A percentile compares a stretch with the other conserved stretches of the same genome.
phyloP scores from a whole-genome alignment of 2,797 vertebrate genomes.

The Myotis myotis region DNA sequence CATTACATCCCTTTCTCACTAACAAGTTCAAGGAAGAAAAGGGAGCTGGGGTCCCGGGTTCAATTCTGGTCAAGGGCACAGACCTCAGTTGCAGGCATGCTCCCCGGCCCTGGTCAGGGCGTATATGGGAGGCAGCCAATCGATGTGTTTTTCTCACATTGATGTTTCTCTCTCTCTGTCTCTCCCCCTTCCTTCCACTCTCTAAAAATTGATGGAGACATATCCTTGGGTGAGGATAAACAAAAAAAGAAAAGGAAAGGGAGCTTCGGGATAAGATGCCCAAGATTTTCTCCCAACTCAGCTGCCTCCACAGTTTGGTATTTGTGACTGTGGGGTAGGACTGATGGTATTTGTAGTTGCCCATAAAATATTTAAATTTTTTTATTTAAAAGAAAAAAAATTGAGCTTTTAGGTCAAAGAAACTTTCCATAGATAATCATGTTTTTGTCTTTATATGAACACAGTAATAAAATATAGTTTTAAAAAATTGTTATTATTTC shows the following conservation, averaged over 20 bases:
- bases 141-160: too few species aligned
- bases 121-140: too few species aligned
- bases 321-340: neutral
- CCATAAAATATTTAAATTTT: neutral
- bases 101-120: too few species aligned
- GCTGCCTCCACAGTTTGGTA: neutral
- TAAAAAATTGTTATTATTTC: neutral
- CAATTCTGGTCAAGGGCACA: too few species aligned
- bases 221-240: too few species aligned
- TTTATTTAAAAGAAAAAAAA: neutral
- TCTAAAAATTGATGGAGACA: too few species aligned
- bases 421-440: conserved; percentile 18
- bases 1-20: neutral
- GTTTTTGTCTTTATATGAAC: neutral
- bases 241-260: neutral
- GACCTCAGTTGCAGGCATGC: too few species aligned
- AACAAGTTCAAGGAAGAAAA: conserved; percentile 16
- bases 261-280: neutral
- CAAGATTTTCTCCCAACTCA: neutral
- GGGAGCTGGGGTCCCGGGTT: neutral
- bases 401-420: conserved; percentile 1
- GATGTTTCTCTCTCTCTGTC: too few species aligned
- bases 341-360: neutral
- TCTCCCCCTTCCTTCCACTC: too few species aligned
- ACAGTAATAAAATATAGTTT: neutral